phyloP scores from a whole-genome alignment of 2,888 invertebrate species.

The Ischnura elegans region DNA sequence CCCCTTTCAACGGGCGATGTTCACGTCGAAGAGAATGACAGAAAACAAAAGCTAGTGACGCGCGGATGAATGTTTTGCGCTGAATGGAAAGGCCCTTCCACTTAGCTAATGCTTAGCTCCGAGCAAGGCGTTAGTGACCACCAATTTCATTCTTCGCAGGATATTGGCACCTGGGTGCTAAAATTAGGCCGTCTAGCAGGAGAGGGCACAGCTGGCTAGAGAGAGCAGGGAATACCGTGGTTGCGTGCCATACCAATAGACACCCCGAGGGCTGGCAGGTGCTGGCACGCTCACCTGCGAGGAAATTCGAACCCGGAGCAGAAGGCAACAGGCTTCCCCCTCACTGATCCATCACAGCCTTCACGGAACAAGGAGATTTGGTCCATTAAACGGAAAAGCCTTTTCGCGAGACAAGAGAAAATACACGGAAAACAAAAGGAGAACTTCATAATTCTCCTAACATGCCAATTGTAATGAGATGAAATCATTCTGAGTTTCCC shows the following conservation, averaged over 20 bases:
- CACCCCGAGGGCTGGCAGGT: conserved; percentile 21
- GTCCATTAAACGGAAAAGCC: neutral
- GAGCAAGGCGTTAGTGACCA: neutral
- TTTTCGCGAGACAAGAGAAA: neutral
- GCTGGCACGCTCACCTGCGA: neutral
- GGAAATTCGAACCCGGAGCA: neutral
- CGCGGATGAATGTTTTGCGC: neutral
- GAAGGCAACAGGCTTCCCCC: neutral
- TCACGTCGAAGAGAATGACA: too few relatives aligned
- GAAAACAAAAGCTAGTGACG: too few relatives aligned
- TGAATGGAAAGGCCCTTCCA: neutral
- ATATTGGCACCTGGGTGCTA: conserved; percentile 7
- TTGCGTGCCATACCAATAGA: conserved; percentile 35
- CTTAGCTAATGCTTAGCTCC: too few relatives aligned
- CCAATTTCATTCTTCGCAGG: neutral
- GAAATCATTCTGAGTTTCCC: neutral
- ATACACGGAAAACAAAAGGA: neutral
- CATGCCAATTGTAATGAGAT: neutral
- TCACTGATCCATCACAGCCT: neutral
- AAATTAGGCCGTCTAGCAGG: neutral
- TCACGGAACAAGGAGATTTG: neutral
- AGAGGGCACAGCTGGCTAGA: neutral
- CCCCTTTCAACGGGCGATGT: too few relatives aligned
- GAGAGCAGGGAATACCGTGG: neutral
- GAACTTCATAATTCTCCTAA: neutral